phyloP scores from a whole-genome alignment of 2,888 invertebrate genomes.

The Tanytarsus gracilentus region DNA sequence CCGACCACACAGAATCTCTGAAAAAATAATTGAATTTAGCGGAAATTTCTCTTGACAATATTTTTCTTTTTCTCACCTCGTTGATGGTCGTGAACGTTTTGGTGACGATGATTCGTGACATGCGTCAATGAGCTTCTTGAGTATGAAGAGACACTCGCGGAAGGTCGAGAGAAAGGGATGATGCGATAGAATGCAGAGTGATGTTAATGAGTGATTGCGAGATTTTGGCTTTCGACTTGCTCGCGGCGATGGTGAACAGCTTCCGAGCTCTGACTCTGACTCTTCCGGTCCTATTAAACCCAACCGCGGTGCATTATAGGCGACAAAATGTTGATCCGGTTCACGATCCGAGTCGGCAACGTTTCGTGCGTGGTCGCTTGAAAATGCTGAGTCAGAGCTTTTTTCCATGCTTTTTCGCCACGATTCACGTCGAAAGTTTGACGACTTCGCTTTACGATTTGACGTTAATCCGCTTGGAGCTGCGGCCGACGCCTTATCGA shows the following conservation, averaged over 20 bases:
- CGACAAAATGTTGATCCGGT: constrained; percentile 60
- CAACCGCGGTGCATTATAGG: constrained; percentile 47
- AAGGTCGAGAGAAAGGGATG: constrained; percentile 99
- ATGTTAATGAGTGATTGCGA: constrained; percentile 89
- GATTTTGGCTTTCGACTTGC: constrained; percentile 72
- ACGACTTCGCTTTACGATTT: constrained; percentile 44
- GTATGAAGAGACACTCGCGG: constrained; percentile 91
- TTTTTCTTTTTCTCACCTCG: constrained; percentile 51
- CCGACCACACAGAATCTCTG: constrained; percentile 95
- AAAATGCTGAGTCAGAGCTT: constrained; percentile 86
- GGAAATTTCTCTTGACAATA: neutral
- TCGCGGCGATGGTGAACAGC: constrained; percentile 76
- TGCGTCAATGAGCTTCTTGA: constrained; percentile 93
- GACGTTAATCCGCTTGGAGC: constrained; percentile 31
- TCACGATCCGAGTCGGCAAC: constrained; percentile 86
- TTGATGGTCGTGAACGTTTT: constrained; percentile 72
- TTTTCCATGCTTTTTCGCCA: constrained; percentile 89
- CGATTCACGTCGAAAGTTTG: constrained; percentile 68
- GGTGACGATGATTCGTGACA: constrained; percentile 92
- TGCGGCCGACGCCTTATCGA: constrained; percentile 52
- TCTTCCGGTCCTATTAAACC: constrained; percentile 62
- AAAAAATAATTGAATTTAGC: constrained; percentile 31
- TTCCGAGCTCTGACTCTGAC: constrained; percentile 74
- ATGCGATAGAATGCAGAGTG: constrained; percentile 94
- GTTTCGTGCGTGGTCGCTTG: constrained; percentile 92